Evolutionary conservation across 2,113 vertebrate genomes (phyloP).

Genomic region (Dipodomys merriami): DNA sequence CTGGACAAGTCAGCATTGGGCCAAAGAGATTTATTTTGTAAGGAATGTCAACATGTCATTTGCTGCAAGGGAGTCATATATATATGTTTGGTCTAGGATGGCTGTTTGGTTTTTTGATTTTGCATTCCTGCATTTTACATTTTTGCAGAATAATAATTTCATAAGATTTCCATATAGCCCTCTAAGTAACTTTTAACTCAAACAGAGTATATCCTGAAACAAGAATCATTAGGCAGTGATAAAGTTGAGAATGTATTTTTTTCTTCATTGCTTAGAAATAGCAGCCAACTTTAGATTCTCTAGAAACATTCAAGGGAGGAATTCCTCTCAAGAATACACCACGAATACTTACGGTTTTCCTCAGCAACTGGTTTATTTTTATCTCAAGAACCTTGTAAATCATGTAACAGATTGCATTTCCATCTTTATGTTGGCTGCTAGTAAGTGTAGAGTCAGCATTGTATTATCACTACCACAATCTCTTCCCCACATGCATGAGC

Average conservation of each 20-base stretch:
- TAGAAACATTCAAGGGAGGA: slow-evolving; percentile 57
- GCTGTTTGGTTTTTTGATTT: not conserved
- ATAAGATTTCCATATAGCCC: not conserved
- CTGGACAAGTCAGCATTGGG: too few species aligned
- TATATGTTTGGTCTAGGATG: not conserved
- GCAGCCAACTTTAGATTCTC: slow-evolving; percentile 61
- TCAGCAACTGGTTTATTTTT: slow-evolving; percentile 70
- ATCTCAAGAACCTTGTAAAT: slow-evolving; percentile 63
- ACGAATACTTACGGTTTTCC: slow-evolving; percentile 64
- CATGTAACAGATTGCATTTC: slow-evolving; percentile 52
- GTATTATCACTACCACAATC: not conserved
- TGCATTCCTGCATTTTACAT: not conserved
- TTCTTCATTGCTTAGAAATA: slow-evolving; percentile 64
- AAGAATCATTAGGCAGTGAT: slow-evolving; percentile 43
- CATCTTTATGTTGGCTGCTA: slow-evolving; percentile 48
- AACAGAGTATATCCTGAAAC: slow-evolving; percentile 57
- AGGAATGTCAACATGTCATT: not conserved
- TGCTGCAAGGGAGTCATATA: not conserved
- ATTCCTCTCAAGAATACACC: slow-evolving; percentile 35
- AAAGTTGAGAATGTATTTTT: not conserved
- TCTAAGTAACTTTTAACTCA: slow-evolving; percentile 33
- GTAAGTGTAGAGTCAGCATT: slow-evolving; percentile 18
- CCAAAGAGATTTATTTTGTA: not conserved
- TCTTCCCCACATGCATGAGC: not conserved
- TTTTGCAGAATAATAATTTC: not conserved